Base-by-base conservation (phyloP, 2,113 vertebrate species). In the Megaceryle torquata region DNA sequence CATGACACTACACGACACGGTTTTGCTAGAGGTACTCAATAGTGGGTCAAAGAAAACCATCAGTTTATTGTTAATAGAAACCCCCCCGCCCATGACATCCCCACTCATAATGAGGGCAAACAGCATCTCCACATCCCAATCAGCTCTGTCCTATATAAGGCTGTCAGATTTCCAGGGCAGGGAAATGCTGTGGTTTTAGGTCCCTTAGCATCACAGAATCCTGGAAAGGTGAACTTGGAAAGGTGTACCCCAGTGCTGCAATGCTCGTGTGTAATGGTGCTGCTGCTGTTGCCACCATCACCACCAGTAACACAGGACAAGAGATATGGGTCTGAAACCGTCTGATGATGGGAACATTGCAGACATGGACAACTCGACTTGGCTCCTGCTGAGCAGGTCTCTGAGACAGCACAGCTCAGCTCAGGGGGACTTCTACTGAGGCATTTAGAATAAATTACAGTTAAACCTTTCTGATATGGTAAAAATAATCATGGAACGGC, bases 1-100 rank as follows among this genome's bases (percentile, higher is more conserved):
- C 0, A 0, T 29, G 37, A n/a, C 46, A 12, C 41, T 24, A 3
- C 56, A n/a, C 59, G 46, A 37, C 31, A 1, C 1, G 44, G 48
- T 56, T 91, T 68, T 75, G 43, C 51, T 29, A 11, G 28, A 50
- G 19, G 35, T 39, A 54, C 13, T 35, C 51, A 22, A 4, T 0
- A 19, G 60, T 1, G 11, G 15, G 31, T 28, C 17, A 67, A 76
- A 60, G 41, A 67, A 86, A 78, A 76, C 9, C 20, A 39, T 11
- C 59, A 21, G 4, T 50, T 72, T 57, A 46, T 48, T 24, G 2
- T 71, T 71, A 15, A 13, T 6, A 64, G 51, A 18, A 71, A 63
- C 81, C 41, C 25, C 11, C 2, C 39, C 15, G 57, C 35, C 9
- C 1, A 1, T 35, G 25, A 24, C 20, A 51, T 15, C 56, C 21